phyloP scores from a whole-genome alignment of 1,140 invertebrate genomes.

The Bradynema listronoti region DNA sequence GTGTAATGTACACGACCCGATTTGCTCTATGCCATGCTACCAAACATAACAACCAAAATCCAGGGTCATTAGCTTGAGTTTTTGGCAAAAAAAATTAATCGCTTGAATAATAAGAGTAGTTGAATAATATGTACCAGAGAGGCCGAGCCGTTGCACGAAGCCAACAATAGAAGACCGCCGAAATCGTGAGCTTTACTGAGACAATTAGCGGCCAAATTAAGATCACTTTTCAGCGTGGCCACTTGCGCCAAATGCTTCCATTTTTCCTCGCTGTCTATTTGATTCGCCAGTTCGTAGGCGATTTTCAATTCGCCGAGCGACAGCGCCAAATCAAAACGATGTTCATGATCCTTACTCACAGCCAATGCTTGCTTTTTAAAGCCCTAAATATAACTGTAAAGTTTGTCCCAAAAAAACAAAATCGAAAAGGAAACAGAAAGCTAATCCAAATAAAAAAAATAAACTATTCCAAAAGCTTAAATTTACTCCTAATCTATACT shows the following conservation, averaged over 20 bases:
- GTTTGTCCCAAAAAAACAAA: constrained; percentile 11
- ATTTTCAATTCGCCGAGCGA: constrained; percentile 76
- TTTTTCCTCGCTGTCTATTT: constrained; percentile 75
- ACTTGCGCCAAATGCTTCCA: constrained; percentile 86
- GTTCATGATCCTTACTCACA: constrained; percentile 91
- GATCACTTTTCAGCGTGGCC: constrained; percentile 69
- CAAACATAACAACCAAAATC: too few species aligned
- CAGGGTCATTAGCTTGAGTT: not conserved
- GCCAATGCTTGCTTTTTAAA: constrained; percentile 93
- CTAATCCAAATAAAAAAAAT: not conserved
- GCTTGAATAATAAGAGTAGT: not conserved
- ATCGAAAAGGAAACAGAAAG: not conserved
- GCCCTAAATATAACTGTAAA: constrained; percentile 64
- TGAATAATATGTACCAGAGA: constrained; percentile 23
- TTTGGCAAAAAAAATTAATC: not conserved
- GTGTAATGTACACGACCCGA: not conserved
- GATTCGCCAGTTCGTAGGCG: constrained; percentile 75
- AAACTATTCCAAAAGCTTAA: not conserved
- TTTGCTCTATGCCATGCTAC: too few species aligned
- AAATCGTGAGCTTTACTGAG: constrained; percentile 87
- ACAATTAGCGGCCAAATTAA: constrained; percentile 82
- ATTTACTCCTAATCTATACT: too few species aligned
- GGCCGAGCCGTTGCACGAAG: constrained; percentile 68
- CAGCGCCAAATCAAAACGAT: constrained; percentile 89
- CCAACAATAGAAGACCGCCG: constrained; percentile 80